Base-by-base conservation (phyloP, 2,113 vertebrate species). In the Excalfactoria chinensis region DNA sequence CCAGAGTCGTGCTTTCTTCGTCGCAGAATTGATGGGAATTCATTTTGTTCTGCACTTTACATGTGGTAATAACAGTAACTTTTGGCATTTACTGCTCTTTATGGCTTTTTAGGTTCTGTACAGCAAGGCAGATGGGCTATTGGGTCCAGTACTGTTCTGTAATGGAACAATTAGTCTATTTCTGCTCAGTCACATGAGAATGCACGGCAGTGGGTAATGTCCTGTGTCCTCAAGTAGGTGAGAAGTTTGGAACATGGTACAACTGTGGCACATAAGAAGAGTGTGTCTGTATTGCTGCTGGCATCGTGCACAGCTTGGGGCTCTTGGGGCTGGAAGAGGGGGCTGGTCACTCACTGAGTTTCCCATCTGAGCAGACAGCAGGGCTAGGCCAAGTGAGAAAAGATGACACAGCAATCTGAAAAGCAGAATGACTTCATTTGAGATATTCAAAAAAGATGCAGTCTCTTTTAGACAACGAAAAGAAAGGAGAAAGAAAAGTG, bases 1-100 rank as follows among this genome's bases (percentile, higher is more conserved):
- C 70, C 62, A 35, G 46, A 87, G 91, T 74, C 8, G 0, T 83
- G 70, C 72, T 88, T 48, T 80, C 68, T 92, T 94, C 77, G 20
- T 67, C 72, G 84, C 63, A 95, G 68, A 89, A 60, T 74, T 92
- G 75, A 89, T 80, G 91, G 75, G 75, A 92, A 88, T 95, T 95
- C 35, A 87, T 91, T 92, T 91, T 95, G 37, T 85, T 93, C 84
- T 96, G 76, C 70, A 73, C 94, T 96, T 97, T 93, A 90, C 74
- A 48, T 90, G 87, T 86, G 92, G 22, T 91, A 94, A 87, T 94
- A 83, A 84, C 44, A 62, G 76, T 49, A 89, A 86, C 53, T 79
- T 68, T 93, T 96, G 92, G 83, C 90, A 95, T 96, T 97, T 97
- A 75, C 49, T 95, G 49, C 44, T 80, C 59, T 93, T 56, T 55